Base-by-base conservation (phyloP, 1,140 invertebrate species). In the Neuroterus valhalla region DNA sequence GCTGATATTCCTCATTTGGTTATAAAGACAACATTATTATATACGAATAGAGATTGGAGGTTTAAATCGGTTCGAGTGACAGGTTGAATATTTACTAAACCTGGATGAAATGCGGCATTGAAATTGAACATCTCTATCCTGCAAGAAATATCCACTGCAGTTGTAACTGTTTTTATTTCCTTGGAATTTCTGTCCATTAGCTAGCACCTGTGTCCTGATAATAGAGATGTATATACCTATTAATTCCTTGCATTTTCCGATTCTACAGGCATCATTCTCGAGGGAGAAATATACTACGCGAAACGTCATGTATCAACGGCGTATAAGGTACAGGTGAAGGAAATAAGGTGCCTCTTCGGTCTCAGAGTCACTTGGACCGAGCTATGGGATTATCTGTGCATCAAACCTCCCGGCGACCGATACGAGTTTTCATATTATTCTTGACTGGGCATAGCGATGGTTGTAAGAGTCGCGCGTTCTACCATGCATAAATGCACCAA, bases 401-500 rank as follows among this genome's bases (percentile, higher is more conserved):
- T 84, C 82, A 83, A 85, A 85, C 79, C 84, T 85, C 78, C 80
- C 81, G 84, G 84, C 82, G 82, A 85, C 84, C 82, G 81, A 84
- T 85, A 84, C 82, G 80, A 82, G 82, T 85, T 84, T 82, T 84
- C 84, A 80, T 81, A 84, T 82, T 82, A 84, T 82, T 82, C 81
- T 78, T 76, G 73, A 70, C 76, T 77, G 46, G 55, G 55, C 74
- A 68, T 62, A 72, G 75, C 74, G 78, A 80, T 74, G 78, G 75
- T 77, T 82, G 76, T 79, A 79, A 82, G 73, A 73, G 68, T 76
- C 76, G 74, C 74, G 77, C 77, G 75, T 78, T 82, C 78, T 78
- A 48, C 46, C 1, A 52, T 8, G 19, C n/a, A 48, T 11, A 11
- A 52, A 11, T 11, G 2, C 6, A 21, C 23, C 6, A 52, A 52